Percentiles rank a stretch among this genome's conserved stretches.
Conservation (phyloP, 2,113 vertebrate genomes). For the Petromus typicus region DNA sequence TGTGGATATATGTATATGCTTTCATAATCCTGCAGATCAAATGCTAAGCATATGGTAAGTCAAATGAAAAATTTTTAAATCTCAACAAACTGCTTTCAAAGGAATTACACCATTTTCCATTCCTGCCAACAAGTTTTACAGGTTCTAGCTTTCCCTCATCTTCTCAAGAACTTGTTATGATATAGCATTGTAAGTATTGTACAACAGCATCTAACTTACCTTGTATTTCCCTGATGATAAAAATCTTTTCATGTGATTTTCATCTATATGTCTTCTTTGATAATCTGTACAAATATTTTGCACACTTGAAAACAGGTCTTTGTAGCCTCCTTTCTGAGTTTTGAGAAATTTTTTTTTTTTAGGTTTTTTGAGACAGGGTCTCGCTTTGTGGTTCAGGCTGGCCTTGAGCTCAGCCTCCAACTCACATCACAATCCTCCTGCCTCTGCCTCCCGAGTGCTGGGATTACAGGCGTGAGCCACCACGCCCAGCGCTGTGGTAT, state of each 20-base stretch:
- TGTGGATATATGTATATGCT: no score
- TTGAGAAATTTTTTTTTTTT: neutral
- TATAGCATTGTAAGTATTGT: neutral
- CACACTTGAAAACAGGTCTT: neutral
- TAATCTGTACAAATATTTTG: neutral
- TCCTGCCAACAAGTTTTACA: neutral
- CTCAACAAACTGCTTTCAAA: neutral
- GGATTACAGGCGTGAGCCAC: no score
- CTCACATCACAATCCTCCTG: no score
- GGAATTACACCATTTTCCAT: neutral
- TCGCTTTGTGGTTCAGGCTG: no score
- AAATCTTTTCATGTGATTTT: neutral
- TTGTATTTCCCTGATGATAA: neutral
- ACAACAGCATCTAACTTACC: neutral
- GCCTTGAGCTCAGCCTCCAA: no score
- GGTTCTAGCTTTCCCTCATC: neutral
- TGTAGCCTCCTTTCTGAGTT: neutral
- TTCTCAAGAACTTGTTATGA: neutral
- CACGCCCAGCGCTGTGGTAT: no score
- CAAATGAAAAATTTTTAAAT: neutral
- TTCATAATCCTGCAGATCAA: neutral
- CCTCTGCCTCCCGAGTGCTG: no score
- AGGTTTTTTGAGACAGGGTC: no score
- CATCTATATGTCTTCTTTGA: neutral
- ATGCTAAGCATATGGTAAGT: neutral